Evolutionary conservation across 2,797 vertebrate species (phyloP).

Genomic region (Chaetophractus vellerosus): DNA sequence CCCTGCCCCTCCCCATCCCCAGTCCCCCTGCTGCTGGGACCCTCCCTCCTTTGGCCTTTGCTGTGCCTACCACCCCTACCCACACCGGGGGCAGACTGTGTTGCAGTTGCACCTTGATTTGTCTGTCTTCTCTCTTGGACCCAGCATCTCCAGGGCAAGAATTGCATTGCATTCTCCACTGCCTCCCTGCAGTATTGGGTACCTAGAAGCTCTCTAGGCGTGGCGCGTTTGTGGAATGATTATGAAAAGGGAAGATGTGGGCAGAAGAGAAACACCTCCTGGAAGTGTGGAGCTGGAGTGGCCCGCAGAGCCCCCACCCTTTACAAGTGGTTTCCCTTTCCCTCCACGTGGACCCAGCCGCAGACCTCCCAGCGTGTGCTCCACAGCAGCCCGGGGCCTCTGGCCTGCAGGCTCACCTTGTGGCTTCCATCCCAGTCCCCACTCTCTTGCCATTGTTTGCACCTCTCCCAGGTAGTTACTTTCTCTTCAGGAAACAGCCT

Average conservation of each 20-base stretch:
- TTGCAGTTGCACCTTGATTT: not conserved
- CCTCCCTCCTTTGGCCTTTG: not conserved
- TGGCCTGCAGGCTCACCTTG: not conserved
- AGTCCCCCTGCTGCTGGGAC: not conserved
- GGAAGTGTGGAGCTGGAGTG: not conserved
- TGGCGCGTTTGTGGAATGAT: not conserved
- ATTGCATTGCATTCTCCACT: not conserved
- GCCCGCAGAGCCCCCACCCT: not conserved
- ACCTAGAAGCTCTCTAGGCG: not conserved
- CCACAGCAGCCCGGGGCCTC: fast-evolving
- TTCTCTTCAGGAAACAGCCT: not conserved
- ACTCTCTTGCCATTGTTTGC: not conserved
- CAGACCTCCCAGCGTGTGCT: not conserved
- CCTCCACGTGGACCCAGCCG: too few relatives aligned
- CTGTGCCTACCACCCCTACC: not conserved
- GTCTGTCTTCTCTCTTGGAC: not conserved
- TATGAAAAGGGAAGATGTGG: not conserved
- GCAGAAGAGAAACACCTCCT: not conserved
- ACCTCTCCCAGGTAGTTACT: not conserved
- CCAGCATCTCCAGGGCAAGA: not conserved
- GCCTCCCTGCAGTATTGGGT: too few relatives aligned
- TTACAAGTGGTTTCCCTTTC: not conserved
- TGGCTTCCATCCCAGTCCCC: not conserved
- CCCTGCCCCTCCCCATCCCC: too few relatives aligned
- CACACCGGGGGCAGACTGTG: not conserved